Evolutionary conservation across 2,888 invertebrate genomes (phyloP).

Genomic region (Polymixis lichenea): DNA sequence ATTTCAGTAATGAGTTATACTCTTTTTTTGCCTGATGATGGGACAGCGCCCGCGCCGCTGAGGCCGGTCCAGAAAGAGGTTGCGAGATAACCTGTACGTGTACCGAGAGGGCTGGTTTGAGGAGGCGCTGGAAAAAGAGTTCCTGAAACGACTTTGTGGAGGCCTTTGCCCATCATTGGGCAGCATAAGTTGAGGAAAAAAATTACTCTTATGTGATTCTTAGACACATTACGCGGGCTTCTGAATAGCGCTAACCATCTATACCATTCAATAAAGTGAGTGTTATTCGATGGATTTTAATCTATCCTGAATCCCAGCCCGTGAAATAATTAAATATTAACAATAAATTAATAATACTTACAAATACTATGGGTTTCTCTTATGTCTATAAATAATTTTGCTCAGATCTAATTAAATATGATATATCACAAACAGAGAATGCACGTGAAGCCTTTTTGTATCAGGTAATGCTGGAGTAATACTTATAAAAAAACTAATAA

Average conservation of each 20-base stretch:
- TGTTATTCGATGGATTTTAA: background rate
- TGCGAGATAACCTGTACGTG: background rate
- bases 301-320: background rate
- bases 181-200: background rate
- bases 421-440: slow-evolving; percentile 22
- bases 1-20: background rate
- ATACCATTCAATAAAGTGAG: background rate
- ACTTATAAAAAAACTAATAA: slow-evolving; percentile 12
- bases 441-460: background rate
- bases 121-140: background rate
- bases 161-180: background rate
- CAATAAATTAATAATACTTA: slow-evolving; percentile 32
- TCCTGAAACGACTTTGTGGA: background rate
- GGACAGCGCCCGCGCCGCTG: background rate
- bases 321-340: background rate
- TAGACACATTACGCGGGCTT: background rate
- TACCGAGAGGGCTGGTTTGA: background rate
- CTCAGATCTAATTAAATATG: slow-evolving; percentile 8
- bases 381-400: slow-evolving; percentile 3
- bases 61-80: background rate
- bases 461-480: slow-evolving; percentile 15
- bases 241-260: background rate
- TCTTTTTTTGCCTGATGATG: background rate
- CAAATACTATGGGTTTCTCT: slow-evolving; percentile 26
- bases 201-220: background rate